Evolutionary conservation across 1,140 invertebrate species (phyloP).

Genomic region (Drosophila nasuta): DNA sequence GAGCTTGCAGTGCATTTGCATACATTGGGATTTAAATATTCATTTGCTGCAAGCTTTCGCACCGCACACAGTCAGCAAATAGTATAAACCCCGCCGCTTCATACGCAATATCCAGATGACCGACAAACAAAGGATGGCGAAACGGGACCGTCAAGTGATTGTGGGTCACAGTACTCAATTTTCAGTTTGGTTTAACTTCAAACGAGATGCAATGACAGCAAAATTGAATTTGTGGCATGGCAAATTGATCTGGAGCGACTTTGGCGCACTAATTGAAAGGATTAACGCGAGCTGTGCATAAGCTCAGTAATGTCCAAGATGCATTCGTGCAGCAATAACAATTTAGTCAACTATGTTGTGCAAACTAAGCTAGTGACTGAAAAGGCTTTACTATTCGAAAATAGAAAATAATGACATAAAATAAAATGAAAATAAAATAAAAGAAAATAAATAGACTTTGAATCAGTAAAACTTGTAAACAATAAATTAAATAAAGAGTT

Average conservation of each 20-base stretch:
- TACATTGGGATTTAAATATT: constrained; percentile 77
- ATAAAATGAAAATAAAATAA: neutral
- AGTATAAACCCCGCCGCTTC: constrained; percentile 15
- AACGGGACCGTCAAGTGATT: neutral
- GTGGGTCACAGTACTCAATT: constrained; percentile 67
- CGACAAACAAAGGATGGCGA: constrained; percentile 42
- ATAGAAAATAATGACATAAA: too few species aligned
- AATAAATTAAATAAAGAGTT: too few species aligned
- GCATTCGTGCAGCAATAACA: constrained; percentile 18
- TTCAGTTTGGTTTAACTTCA: constrained; percentile 77
- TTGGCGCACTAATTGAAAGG: constrained; percentile 71
- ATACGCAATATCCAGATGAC: constrained; percentile 6
- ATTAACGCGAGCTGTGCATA: constrained; percentile 49
- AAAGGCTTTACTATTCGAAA: neutral
- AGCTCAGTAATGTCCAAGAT: constrained; percentile 13
- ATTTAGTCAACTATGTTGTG: constrained; percentile 2
- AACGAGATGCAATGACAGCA: constrained; percentile 62
- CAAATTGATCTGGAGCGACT: constrained; percentile 59
- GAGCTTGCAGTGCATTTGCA: constrained; percentile 60
- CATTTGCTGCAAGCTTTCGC: constrained; percentile 67
- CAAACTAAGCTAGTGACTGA: neutral
- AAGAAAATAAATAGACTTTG: too few species aligned
- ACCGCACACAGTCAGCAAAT: constrained; percentile 44
- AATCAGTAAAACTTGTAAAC: too few species aligned
- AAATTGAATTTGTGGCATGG: constrained; percentile 73